Conservation (phyloP, 2,888 invertebrate species). For the Rhingia rostrata region DNA sequence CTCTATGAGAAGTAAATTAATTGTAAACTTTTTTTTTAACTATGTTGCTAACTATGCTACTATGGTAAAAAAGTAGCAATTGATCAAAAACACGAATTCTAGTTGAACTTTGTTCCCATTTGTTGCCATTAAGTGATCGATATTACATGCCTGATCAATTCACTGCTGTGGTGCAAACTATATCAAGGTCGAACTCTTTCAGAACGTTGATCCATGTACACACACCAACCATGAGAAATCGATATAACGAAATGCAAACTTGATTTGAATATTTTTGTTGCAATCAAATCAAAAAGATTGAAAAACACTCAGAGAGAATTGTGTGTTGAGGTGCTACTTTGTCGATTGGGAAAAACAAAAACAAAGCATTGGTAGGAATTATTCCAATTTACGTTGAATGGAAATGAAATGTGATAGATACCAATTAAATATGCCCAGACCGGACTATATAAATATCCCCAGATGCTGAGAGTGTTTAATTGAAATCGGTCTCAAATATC, state of each 20-base stretch:
- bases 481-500: no score
- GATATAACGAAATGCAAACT: slow-evolving; percentile 43
- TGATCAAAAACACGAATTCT: slow-evolving; percentile 22
- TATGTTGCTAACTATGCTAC: background rate
- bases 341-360: slow-evolving; percentile 10
- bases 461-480: no score
- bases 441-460: no score
- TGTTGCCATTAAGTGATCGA: slow-evolving; percentile 40
- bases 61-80: slow-evolving; percentile 14
- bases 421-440: no score
- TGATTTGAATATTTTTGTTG: slow-evolving; percentile 40
- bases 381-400: background rate
- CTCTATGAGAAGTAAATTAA: no score
- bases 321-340: slow-evolving; percentile 10
- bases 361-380: background rate
- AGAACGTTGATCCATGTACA: slow-evolving; percentile 52
- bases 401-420: background rate
- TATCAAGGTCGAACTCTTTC: slow-evolving; percentile 50
- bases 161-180: slow-evolving; percentile 26
- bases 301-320: background rate
- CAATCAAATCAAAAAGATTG: slow-evolving; percentile 4
- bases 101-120: slow-evolving; percentile 37
- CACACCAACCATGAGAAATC: slow-evolving; percentile 34
- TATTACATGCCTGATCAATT: slow-evolving; percentile 36
- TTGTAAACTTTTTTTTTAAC: background rate